phyloP scores from a whole-genome alignment of 2,113 vertebrate genomes.

The Athene noctua region DNA sequence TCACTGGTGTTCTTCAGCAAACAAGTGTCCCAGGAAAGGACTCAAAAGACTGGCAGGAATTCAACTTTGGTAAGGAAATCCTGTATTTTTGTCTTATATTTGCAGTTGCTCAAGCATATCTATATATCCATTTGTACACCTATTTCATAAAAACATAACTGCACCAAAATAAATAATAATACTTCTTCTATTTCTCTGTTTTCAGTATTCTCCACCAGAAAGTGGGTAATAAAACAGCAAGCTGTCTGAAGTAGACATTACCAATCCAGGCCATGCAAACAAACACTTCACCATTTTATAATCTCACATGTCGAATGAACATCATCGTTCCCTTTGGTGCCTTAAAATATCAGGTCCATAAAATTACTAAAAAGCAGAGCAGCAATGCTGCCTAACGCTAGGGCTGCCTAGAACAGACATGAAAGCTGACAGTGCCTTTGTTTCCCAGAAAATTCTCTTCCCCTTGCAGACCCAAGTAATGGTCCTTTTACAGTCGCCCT shows the following conservation, averaged over 20 bases:
- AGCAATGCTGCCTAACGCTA: not conserved
- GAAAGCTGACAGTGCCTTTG: not conserved
- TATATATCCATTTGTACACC: not conserved
- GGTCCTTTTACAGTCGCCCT: not conserved
- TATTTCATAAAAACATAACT: not conserved
- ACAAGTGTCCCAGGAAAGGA: not conserved
- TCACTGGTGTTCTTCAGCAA: not conserved
- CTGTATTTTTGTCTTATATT: not conserved
- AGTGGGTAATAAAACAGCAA: not conserved
- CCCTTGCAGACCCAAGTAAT: accelerated
- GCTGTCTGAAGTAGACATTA: not conserved
- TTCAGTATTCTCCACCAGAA: not conserved
- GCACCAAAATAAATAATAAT: not conserved
- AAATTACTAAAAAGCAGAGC: constrained; percentile 21
- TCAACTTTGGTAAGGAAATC: not conserved
- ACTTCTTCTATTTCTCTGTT: not conserved
- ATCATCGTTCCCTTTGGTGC: constrained; percentile 33
- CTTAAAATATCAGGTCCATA: constrained; percentile 33
- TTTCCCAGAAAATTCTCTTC: not conserved
- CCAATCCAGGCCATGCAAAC: constrained; percentile 19
- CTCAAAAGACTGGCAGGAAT: not conserved
- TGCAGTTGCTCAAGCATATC: not conserved
- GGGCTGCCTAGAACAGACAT: not conserved
- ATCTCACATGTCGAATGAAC: not conserved
- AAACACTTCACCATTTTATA: constrained; percentile 41